Percentiles rank a stretch among this genome's conserved stretches.
These are phyloP conservation scores for Calliopsis andreniformis DNA, from an alignment of 1,140 invertebrate genomes.

Conservation along the genomic window DNA sequence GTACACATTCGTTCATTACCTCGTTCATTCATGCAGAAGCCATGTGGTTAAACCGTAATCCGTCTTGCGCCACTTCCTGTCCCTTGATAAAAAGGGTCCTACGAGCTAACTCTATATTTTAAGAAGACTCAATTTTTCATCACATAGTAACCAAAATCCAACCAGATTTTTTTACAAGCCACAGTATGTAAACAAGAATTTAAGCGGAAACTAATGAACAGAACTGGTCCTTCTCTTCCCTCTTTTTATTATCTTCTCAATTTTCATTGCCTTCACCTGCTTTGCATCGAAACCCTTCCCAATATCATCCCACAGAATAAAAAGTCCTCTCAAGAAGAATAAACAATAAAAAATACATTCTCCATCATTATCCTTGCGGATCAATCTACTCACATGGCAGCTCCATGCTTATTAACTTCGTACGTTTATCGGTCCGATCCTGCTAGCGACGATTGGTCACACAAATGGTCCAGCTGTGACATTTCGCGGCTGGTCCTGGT, in stretches of 20 bases:
- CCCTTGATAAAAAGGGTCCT: constrained; percentile 27
- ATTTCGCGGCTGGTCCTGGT: constrained; percentile 56
- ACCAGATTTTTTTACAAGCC: too few species aligned
- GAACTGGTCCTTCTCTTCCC: too few species aligned
- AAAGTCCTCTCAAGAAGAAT: too few species aligned
- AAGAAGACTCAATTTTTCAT: too few species aligned
- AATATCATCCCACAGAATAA: too few species aligned
- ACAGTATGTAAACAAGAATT: too few species aligned
- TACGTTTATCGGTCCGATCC: constrained; percentile 10
- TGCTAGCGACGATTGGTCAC: constrained; percentile 5
- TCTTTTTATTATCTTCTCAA: too few species aligned
- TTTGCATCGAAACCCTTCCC: too few species aligned
- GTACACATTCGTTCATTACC: constrained; percentile 43
- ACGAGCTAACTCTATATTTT: too few species aligned
- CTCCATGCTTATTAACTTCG: neutral
- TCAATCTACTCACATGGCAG: neutral
- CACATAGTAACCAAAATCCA: too few species aligned
- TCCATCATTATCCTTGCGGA: neutral
- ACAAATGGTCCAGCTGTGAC: constrained; percentile 52
- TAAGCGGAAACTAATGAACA: too few species aligned
- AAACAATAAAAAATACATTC: neutral
- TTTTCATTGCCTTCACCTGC: too few species aligned
- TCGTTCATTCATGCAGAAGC: constrained; percentile 56
- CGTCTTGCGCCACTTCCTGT: constrained; percentile 48
- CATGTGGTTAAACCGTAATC: constrained; percentile 54